phyloP scores from a whole-genome alignment of 2,888 invertebrate genomes.

The Tetanocera ferruginea region DNA sequence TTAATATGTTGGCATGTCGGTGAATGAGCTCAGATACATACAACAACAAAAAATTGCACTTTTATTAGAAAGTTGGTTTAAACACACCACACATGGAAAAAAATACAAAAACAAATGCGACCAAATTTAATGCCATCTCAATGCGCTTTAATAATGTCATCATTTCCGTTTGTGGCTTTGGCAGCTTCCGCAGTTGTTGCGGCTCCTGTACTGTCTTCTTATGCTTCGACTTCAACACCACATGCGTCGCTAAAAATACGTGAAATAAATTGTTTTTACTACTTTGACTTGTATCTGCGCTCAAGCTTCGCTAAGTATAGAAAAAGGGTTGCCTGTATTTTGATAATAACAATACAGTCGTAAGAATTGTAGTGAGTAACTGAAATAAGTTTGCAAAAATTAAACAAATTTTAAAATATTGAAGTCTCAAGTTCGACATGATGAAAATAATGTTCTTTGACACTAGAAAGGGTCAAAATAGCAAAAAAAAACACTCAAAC shows the following conservation, averaged over 20 bases:
- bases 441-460: too few relatives aligned
- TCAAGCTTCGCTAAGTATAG: too few relatives aligned
- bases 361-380: too few relatives aligned
- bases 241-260: neutral
- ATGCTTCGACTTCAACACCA: neutral
- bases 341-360: too few relatives aligned
- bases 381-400: too few relatives aligned
- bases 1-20: neutral
- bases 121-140: neutral
- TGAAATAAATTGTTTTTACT: neutral
- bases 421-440: too few relatives aligned
- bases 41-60: constrained; percentile 20
- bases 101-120: neutral
- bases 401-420: too few relatives aligned
- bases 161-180: neutral
- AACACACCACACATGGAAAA: neutral
- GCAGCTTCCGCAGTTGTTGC: neutral
- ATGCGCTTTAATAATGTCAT: constrained; percentile 12
- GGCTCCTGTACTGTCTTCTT: neutral
- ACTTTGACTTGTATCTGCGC: too few relatives aligned
- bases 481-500: too few relatives aligned
- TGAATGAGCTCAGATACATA: neutral
- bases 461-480: too few relatives aligned
- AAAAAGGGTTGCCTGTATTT: too few relatives aligned
- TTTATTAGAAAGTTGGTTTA: constrained; percentile 30